Percentiles rank a stretch among this genome's conserved stretches.
Evolutionary conservation across 2,113 vertebrate genomes (phyloP).

Genomic region (Lampris megalopsis): DNA sequence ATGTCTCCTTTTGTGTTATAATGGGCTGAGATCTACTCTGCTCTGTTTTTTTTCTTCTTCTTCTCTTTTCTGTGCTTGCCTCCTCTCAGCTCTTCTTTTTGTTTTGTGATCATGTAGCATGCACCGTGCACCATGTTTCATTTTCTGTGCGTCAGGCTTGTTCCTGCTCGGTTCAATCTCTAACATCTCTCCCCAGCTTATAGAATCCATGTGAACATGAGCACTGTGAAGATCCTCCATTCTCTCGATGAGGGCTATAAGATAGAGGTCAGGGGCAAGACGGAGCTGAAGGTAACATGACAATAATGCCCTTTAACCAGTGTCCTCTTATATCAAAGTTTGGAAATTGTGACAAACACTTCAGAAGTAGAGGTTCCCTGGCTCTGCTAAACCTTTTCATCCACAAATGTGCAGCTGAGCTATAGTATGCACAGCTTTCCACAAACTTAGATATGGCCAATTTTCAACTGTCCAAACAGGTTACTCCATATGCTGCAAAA

Average conservation of each 20-base stretch:
- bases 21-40: neutral
- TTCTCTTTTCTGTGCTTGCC: neutral
- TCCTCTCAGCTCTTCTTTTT: neutral
- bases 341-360: neutral
- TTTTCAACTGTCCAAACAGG: too few species aligned
- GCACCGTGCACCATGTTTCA: neutral
- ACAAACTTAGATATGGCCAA: too few species aligned
- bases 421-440: too few species aligned
- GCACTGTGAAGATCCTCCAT: slow-evolving; percentile 87
- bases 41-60: neutral
- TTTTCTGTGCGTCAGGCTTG: neutral
- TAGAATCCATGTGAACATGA: slow-evolving; percentile 92
- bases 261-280: slow-evolving; percentile 89
- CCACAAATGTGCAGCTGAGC: too few species aligned
- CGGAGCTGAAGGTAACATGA: slow-evolving; percentile 89
- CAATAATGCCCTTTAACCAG: neutral
- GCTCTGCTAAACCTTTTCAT: too few species aligned
- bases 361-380: neutral
- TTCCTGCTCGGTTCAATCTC: neutral
- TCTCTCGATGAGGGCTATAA: slow-evolving; percentile 90
- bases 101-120: neutral
- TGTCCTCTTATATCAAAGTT: neutral
- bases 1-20: neutral
- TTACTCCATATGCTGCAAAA: too few species aligned
- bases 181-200: slow-evolving; percentile 83